phyloP scores from a whole-genome alignment of 2,113 vertebrate species.

The human (Homo sapiens) region DNA sequence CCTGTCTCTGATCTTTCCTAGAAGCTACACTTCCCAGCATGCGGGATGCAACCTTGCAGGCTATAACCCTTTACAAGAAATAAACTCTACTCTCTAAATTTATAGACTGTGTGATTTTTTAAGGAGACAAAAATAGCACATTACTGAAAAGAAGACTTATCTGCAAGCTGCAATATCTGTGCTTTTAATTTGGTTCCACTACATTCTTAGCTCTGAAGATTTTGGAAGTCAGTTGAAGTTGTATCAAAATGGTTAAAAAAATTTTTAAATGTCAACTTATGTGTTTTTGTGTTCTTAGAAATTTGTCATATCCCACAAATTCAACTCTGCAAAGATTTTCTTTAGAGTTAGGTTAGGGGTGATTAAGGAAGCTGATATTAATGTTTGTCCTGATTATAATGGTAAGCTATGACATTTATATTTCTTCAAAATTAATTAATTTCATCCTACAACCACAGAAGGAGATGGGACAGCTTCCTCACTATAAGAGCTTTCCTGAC shows the following conservation, averaged over 20 bases:
- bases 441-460: neutral
- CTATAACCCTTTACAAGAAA: neutral
- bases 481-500: accelerated
- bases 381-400: neutral
- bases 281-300: neutral
- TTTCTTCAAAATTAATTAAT: neutral
- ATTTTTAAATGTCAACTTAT: neutral
- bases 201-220: neutral
- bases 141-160: no score
- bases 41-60: neutral
- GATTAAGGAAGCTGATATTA: neutral
- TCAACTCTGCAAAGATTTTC: neutral
- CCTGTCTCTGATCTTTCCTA: neutral
- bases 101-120: neutral
- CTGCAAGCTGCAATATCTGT: no score
- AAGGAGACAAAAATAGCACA: neutral
- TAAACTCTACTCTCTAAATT: neutral
- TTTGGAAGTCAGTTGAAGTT: neutral
- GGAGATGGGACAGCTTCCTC: neutral
- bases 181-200: neutral
- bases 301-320: neutral
- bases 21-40: neutral
- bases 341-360: neutral
- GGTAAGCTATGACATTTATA: neutral
- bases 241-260: neutral